phyloP scores from a whole-genome alignment of 1,140 invertebrate genomes.

The Cheumatopsyche charites region DNA sequence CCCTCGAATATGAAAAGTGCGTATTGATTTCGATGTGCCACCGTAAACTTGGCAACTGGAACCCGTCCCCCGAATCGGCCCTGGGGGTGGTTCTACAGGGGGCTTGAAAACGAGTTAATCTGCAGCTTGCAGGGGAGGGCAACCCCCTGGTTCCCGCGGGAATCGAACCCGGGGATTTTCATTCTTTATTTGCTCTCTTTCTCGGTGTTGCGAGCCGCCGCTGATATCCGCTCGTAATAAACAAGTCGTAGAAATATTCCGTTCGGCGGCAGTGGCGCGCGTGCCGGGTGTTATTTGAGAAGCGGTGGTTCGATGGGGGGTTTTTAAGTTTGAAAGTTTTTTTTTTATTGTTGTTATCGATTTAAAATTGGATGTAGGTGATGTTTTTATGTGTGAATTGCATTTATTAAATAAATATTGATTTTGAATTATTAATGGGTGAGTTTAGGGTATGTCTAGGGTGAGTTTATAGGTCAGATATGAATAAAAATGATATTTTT shows the following conservation, averaged over 20 bases:
- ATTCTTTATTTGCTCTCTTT: conserved; percentile 47
- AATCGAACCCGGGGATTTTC: conserved; percentile 41
- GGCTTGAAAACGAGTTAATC: conserved; percentile 46
- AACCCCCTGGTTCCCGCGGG: conserved; percentile 37
- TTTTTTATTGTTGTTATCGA: too few relatives aligned
- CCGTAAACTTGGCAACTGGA: conserved; percentile 15
- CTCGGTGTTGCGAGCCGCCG: conserved; percentile 19
- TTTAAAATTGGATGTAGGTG: too few relatives aligned
- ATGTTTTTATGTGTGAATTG: too few relatives aligned
- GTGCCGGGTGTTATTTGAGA: too few relatives aligned
- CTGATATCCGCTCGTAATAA: conserved; percentile 46
- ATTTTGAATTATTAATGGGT: too few relatives aligned
- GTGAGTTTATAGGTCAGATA: too few relatives aligned
- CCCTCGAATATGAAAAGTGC: conserved; percentile 42
- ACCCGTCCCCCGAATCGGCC: not conserved
- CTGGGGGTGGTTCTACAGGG: conserved; percentile 2
- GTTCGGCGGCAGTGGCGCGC: conserved; percentile 35
- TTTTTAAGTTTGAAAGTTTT: too few relatives aligned
- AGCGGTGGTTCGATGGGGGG: too few relatives aligned
- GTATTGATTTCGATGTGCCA: conserved; percentile 42
- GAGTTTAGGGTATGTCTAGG: too few relatives aligned
- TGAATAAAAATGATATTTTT: too few relatives aligned
- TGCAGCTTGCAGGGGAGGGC: conserved; percentile 40
- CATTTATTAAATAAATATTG: too few relatives aligned
- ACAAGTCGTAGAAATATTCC: conserved; percentile 48